These are phyloP conservation scores for Montipora efflorescens DNA, from an alignment of 64 coral and sea anemone genomes.

Conservation along the genomic window DNA sequence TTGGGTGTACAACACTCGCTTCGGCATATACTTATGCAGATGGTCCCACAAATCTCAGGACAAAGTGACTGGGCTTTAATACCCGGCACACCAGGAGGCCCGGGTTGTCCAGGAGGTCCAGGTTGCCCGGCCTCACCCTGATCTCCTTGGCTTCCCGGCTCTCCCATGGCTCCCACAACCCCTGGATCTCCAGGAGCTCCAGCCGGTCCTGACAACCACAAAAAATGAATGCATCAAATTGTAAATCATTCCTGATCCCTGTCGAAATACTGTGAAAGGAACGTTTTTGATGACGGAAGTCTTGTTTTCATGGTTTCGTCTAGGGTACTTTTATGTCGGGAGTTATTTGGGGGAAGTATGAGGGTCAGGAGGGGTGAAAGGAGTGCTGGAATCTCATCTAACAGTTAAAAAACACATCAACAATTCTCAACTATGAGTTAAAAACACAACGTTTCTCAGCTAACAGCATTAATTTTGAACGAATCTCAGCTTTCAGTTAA, in stretches of 20 bases:
- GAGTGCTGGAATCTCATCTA: no score
- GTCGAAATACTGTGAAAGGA: no score
- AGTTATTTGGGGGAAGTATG: no score
- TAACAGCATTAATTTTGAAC: no score
- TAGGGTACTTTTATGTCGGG: no score
- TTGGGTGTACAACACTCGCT: neutral
- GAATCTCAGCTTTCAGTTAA: no score
- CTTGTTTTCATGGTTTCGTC: no score
- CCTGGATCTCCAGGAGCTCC: slow-evolving; percentile 18
- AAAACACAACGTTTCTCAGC: no score
- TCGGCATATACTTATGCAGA: slow-evolving; percentile 22
- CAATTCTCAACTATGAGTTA: no score
- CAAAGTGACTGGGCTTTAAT: neutral
- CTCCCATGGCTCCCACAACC: neutral
- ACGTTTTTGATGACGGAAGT: no score
- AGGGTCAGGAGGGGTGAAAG: no score
- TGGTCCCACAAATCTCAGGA: slow-evolving; percentile 37
- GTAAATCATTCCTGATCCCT: neutral
- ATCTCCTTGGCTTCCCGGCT: slow-evolving; percentile 1
- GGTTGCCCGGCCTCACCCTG: slow-evolving; percentile 36
- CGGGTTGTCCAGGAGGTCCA: slow-evolving; percentile 77
- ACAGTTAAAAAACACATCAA: no score
- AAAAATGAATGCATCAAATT: neutral
- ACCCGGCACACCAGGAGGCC: slow-evolving; percentile 34
- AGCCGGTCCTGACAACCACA: neutral